Conservation (phyloP, 2,113 vertebrate species). For the Neopipo cinnamomea region DNA sequence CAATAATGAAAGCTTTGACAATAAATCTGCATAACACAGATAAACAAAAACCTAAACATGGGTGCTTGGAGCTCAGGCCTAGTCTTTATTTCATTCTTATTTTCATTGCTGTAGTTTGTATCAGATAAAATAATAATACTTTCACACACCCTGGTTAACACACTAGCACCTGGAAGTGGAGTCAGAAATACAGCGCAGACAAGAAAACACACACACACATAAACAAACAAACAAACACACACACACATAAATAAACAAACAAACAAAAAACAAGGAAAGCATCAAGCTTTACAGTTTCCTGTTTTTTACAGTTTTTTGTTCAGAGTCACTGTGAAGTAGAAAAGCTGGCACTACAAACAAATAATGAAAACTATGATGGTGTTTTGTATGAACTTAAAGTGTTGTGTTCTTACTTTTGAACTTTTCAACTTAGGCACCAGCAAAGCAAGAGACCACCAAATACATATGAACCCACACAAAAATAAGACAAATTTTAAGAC, state of each 20-base stretch:
- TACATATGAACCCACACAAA: accelerated
- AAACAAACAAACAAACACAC: not conserved
- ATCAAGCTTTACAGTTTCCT: not conserved
- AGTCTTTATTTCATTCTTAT: not conserved
- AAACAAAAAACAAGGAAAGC: not conserved
- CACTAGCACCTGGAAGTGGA: not conserved
- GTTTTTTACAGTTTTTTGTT: not conserved
- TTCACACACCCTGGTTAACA: not conserved
- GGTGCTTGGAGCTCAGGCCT: not conserved
- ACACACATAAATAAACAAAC: not conserved
- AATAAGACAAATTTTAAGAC: not conserved
- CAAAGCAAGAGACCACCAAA: not conserved
- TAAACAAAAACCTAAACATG: not conserved
- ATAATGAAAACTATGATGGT: not conserved
- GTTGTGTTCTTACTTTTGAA: not conserved
- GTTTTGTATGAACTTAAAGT: not conserved
- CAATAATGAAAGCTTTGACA: not conserved
- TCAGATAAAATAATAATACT: not conserved
- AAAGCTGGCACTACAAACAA: not conserved
- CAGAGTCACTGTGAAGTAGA: not conserved
- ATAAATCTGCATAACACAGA: not conserved
- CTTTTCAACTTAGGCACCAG: not conserved
- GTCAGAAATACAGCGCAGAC: not conserved
- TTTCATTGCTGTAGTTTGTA: not conserved
- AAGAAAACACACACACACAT: not conserved